Evolutionary conservation across 2,113 vertebrate species (phyloP).

Genomic region (Hemiscyllium ocellatum): DNA sequence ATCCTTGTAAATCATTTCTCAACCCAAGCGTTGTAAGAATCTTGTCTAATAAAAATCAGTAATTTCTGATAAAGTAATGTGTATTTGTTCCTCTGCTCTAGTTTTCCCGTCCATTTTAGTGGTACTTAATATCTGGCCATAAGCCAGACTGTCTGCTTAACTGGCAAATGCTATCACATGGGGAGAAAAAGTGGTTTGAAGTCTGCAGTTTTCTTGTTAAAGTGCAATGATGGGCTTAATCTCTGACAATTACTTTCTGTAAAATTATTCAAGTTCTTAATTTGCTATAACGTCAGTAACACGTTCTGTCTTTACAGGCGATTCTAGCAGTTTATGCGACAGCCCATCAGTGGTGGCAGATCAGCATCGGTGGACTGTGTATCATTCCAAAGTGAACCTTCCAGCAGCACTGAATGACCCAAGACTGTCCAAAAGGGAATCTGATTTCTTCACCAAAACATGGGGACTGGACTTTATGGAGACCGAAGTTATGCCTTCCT

Average conservation of each 20-base stretch:
- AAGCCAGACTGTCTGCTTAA: not conserved
- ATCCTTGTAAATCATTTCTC: no score
- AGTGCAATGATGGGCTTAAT: not conserved
- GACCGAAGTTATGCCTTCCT: slow-evolving; percentile 82
- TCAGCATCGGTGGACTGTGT: slow-evolving; percentile 91
- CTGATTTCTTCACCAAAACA: slow-evolving; percentile 98
- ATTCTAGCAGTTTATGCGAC: slow-evolving; percentile 66
- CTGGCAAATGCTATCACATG: not conserved
- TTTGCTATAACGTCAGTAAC: slow-evolving; percentile 37
- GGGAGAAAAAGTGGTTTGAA: not conserved
- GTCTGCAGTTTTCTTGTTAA: not conserved
- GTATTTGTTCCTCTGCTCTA: not conserved
- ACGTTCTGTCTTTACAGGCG: slow-evolving; percentile 55
- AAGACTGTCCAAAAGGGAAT: slow-evolving; percentile 90
- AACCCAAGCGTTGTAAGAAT: not conserved
- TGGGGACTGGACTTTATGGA: slow-evolving; percentile 96
- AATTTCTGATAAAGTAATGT: not conserved
- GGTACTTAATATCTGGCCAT: not conserved
- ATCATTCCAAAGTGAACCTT: slow-evolving; percentile 97
- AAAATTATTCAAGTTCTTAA: not conserved
- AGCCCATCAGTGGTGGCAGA: slow-evolving; percentile 85
- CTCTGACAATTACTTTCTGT: not conserved
- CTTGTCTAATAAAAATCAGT: not conserved
- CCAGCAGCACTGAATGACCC: slow-evolving; percentile 95
- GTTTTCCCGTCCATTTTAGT: not conserved